These are phyloP conservation scores for Electrona antarctica DNA, from an alignment of 2,113 vertebrate species.

Conservation along the genomic window DNA sequence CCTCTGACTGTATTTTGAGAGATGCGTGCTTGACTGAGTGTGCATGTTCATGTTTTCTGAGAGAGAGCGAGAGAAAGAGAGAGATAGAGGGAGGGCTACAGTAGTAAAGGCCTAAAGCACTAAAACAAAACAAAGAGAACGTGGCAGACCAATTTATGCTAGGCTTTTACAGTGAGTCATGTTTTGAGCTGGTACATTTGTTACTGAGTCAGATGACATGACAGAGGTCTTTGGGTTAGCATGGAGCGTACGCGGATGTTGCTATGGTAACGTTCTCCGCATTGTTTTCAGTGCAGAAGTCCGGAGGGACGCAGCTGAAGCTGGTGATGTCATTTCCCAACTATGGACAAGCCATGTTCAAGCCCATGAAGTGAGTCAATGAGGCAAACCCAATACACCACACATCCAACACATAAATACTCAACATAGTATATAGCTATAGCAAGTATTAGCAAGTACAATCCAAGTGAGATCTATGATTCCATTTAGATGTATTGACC, in stretches of 20 bases:
- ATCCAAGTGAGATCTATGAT: too few relatives aligned
- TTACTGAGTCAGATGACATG: too few relatives aligned
- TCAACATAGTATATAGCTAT: too few relatives aligned
- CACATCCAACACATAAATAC: background rate
- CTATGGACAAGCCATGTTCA: constrained; percentile 82
- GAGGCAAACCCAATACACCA: background rate
- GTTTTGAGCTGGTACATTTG: too few relatives aligned
- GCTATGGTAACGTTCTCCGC: constrained; percentile 43
- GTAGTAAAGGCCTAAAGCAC: too few relatives aligned
- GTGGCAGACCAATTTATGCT: too few relatives aligned
- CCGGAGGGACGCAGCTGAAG: constrained; percentile 82
- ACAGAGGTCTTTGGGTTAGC: background rate
- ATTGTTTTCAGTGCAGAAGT: constrained; percentile 80
- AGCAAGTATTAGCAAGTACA: too few relatives aligned
- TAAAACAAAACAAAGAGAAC: too few relatives aligned
- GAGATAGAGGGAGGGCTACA: too few relatives aligned
- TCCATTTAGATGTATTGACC: too few relatives aligned
- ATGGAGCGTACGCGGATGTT: constrained; percentile 12
- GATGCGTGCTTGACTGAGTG: background rate
- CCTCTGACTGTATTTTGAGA: too few relatives aligned
- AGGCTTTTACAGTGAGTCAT: background rate
- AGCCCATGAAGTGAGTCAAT: constrained; percentile 84
- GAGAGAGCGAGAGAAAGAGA: too few relatives aligned
- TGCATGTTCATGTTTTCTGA: background rate
- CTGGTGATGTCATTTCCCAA: constrained; percentile 81